These are phyloP conservation scores for Steinernema carpocapsae DNA, from an alignment of 2,888 invertebrate genomes.

Conservation along the genomic window DNA sequence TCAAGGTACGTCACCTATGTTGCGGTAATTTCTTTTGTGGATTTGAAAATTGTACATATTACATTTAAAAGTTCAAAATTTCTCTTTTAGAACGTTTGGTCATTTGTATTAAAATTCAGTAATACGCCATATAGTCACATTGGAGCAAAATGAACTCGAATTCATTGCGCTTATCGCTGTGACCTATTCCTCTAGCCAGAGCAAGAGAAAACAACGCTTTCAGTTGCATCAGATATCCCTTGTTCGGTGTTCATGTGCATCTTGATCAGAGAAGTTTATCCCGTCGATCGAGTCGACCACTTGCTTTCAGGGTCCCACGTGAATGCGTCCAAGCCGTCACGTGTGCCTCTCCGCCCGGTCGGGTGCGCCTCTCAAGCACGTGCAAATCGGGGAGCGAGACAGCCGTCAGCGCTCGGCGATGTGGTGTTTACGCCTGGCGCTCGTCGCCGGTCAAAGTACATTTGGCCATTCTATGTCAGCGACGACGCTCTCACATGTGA, in stretches of 20 bases:
- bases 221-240: no score
- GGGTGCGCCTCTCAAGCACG: slow-evolving; percentile 32
- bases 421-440: slow-evolving; percentile 27
- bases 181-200: no score
- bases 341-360: neutral
- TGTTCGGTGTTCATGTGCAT: slow-evolving; percentile 2
- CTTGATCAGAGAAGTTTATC: slow-evolving; percentile 21
- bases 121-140: no score
- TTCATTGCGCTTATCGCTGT: no score
- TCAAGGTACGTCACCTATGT: no score
- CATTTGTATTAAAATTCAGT: no score
- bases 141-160: no score
- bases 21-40: no score
- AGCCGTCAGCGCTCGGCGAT: slow-evolving; percentile 27
- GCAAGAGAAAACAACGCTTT: no score
- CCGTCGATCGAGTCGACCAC: slow-evolving; percentile 15
- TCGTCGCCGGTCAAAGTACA: slow-evolving; percentile 32
- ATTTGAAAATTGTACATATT: no score
- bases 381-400: slow-evolving; percentile 31
- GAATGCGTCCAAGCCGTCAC: neutral
- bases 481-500: slow-evolving; percentile 3
- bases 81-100: no score
- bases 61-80: no score
- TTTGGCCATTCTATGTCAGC: neutral
- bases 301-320: slow-evolving; percentile 6